These are phyloP conservation scores for Cynopterus brachyotis DNA, from an alignment of 2,113 vertebrate genomes.

Conservation along the genomic window DNA sequence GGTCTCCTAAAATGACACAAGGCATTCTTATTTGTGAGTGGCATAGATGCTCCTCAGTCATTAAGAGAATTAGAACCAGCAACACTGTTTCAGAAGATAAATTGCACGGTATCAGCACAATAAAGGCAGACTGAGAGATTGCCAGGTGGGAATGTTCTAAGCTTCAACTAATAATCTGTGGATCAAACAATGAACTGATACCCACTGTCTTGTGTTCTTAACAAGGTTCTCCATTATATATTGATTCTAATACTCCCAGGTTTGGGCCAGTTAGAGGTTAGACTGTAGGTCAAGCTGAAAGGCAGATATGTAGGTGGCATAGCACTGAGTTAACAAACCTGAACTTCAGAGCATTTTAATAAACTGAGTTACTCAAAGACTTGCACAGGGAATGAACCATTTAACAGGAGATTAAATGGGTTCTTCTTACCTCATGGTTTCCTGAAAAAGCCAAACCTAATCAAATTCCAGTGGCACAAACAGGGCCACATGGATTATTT, in stretches of 20 bases:
- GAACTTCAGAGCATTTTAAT: constrained; percentile 76
- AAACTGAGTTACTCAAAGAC: constrained; percentile 68
- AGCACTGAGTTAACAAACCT: constrained; percentile 38
- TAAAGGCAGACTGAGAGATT: not conserved
- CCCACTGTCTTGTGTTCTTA: constrained; percentile 35
- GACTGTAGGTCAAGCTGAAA: not conserved
- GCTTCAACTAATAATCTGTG: constrained; percentile 61
- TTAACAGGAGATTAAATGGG: constrained; percentile 72
- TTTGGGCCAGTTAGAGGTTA: constrained; percentile 29
- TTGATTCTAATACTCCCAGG: constrained; percentile 56
- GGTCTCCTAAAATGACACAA: not conserved
- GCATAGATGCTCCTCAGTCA: constrained; percentile 6
- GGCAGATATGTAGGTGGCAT: not conserved
- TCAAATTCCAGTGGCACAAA: constrained; percentile 73
- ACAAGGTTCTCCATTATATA: constrained; percentile 51
- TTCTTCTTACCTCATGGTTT: constrained; percentile 78
- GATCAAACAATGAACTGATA: constrained; percentile 48
- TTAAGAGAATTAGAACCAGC: constrained; percentile 44
- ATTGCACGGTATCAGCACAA: not conserved
- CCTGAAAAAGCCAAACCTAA: constrained; percentile 81
- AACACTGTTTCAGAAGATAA: not conserved
- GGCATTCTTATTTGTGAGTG: constrained; percentile 54
- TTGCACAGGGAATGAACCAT: constrained; percentile 65
- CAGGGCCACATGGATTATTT: constrained; percentile 41
- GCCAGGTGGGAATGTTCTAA: constrained; percentile 59